A percentile compares a stretch with the other conserved stretches of the same genome.
Conservation (phyloP, 1,140 invertebrate species). For the Drosophila athabasca region DNA sequence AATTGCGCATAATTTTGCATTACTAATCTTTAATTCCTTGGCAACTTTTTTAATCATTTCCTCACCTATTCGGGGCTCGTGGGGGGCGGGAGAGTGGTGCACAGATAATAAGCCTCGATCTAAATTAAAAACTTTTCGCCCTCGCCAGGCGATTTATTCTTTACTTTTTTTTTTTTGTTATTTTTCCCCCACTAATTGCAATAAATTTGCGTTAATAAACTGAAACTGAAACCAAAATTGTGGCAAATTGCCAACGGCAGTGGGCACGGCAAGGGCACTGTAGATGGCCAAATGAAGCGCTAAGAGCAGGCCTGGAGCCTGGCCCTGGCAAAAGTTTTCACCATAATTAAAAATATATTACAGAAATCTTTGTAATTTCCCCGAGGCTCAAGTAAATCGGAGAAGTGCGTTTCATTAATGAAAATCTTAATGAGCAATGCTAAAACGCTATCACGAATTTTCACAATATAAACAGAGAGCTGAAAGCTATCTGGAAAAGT, state of each 20-base stretch:
- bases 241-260: conserved; percentile 57
- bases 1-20: conserved; percentile 74
- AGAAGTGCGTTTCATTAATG: neutral
- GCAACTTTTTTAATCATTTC: conserved; percentile 73
- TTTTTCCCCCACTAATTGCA: conserved; percentile 60
- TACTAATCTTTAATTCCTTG: conserved; percentile 60
- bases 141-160: conserved; percentile 35
- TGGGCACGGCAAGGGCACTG: neutral
- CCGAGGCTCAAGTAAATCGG: neutral
- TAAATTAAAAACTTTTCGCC: conserved; percentile 76
- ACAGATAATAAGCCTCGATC: conserved; percentile 71
- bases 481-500: too few relatives aligned
- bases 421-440: conserved; percentile 4
- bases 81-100: conserved; percentile 32
- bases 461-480: too few relatives aligned
- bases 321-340: conserved; percentile 28
- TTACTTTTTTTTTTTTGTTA: conserved; percentile 16
- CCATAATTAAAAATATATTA: conserved; percentile 60
- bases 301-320: neutral
- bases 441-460: too few relatives aligned
- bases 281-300: conserved; percentile 36
- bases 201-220: conserved; percentile 77
- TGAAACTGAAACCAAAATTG: conserved; percentile 38
- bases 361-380: neutral
- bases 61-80: conserved; percentile 44